phyloP scores from a whole-genome alignment of 1,140 invertebrate genomes.

The Eurosta solidaginis region DNA sequence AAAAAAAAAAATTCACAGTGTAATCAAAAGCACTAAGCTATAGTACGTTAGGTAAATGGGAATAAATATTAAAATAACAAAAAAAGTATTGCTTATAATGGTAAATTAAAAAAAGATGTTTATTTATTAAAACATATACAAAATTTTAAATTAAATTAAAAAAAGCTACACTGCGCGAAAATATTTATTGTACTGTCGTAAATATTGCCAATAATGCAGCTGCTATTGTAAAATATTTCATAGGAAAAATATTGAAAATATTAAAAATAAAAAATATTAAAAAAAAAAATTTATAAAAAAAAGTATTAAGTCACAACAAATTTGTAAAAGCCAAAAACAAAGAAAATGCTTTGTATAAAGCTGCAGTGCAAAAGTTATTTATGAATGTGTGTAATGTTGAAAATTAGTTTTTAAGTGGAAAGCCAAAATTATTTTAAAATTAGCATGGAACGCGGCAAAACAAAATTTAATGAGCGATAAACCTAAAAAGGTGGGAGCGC shows the following conservation, averaged over 20 bases:
- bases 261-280: no score
- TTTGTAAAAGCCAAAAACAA: background rate
- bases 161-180: background rate
- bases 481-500: no score
- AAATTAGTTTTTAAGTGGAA: slow-evolving; percentile 14
- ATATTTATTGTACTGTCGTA: background rate
- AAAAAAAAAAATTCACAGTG: background rate
- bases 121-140: background rate
- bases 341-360: background rate
- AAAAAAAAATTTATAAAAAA: slow-evolving; percentile 18
- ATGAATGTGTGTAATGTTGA: background rate
- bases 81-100: background rate
- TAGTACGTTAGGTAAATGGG: background rate
- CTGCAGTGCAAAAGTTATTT: background rate
- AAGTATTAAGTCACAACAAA: background rate
- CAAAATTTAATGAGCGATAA: no score
- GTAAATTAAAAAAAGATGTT: background rate
- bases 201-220: background rate
- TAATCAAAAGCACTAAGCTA: background rate
- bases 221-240: slow-evolving; percentile 33
- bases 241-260: slow-evolving; percentile 25
- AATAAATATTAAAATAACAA: background rate
- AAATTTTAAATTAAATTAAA: no score
- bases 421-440: no score
- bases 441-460: no score